Evolutionary conservation across 2,113 vertebrate genomes (phyloP).

Genomic region (Columbina picui): DNA sequence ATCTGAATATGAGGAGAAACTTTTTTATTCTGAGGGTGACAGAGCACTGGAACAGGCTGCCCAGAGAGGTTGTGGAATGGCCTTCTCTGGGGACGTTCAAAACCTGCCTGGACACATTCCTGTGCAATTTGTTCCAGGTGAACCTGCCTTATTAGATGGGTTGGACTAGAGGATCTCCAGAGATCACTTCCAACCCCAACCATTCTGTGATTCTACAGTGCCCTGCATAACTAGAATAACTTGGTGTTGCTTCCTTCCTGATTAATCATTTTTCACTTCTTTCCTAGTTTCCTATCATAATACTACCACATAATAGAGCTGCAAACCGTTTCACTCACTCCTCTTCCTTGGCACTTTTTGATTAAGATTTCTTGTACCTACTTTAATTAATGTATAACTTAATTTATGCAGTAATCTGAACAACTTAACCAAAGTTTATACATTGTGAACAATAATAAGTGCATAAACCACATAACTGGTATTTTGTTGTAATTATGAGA

Average conservation of each 20-base stretch:
- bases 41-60: too few species aligned
- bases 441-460: background rate
- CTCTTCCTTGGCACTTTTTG: background rate
- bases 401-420: background rate
- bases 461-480: background rate
- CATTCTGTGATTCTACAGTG: too few species aligned
- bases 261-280: background rate
- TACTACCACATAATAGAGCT: background rate
- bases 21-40: too few species aligned
- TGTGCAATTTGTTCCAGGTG: too few species aligned
- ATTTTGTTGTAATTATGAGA: background rate
- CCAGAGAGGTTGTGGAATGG: too few species aligned
- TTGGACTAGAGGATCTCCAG: too few species aligned
- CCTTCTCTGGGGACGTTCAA: too few species aligned
- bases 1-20: too few species aligned
- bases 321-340: background rate
- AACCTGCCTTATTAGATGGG: too few species aligned
- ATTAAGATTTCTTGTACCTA: background rate
- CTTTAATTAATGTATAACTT: background rate
- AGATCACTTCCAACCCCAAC: too few species aligned
- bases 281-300: background rate
- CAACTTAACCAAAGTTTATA: background rate
- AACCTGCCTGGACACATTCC: too few species aligned
- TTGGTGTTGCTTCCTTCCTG: background rate
- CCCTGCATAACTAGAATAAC: background rate